Percentiles rank a stretch among this genome's conserved stretches.
phyloP scores from a whole-genome alignment of 2,888 invertebrate genomes.

The Colletes collaris region DNA sequence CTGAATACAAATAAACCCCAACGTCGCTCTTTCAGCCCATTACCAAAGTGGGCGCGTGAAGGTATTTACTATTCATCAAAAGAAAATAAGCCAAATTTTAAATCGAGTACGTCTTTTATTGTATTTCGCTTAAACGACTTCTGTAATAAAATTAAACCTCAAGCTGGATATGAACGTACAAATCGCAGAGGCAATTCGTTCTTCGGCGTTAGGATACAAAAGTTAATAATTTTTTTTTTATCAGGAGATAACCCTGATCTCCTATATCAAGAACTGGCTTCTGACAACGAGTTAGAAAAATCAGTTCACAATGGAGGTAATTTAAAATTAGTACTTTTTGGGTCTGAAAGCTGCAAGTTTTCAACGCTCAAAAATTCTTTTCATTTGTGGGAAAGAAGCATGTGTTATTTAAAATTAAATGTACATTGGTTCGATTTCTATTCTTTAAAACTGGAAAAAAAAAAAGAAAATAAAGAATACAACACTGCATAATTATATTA shows the following conservation, averaged over 20 bases:
- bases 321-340: slow-evolving; percentile 52
- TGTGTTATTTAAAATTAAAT: slow-evolving; percentile 43
- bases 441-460: not conserved
- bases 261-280: slow-evolving; percentile 85
- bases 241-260: slow-evolving; percentile 86
- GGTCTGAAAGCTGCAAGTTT: slow-evolving; percentile 26
- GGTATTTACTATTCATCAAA: slow-evolving; percentile 80
- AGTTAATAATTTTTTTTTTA: slow-evolving; percentile 64
- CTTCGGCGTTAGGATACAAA: slow-evolving; percentile 1
- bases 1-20: slow-evolving; percentile 77
- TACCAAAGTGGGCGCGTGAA: slow-evolving; percentile 86
- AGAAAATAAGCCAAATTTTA: slow-evolving; percentile 17
- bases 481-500: slow-evolving; percentile 11
- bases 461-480: not conserved
- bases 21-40: slow-evolving; percentile 84
- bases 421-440: slow-evolving; percentile 12
- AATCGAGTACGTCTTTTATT: not conserved
- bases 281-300: slow-evolving; percentile 80
- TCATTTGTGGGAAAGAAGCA: slow-evolving; percentile 48
- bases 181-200: not conserved
- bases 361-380: slow-evolving; percentile 20
- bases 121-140: slow-evolving; percentile 3
- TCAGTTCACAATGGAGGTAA: slow-evolving; percentile 78
- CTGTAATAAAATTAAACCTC: not conserved
- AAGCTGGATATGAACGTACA: slow-evolving; percentile 6